phyloP scores from a whole-genome alignment of 1,140 invertebrate genomes.

The Laodelphax striatellus region DNA sequence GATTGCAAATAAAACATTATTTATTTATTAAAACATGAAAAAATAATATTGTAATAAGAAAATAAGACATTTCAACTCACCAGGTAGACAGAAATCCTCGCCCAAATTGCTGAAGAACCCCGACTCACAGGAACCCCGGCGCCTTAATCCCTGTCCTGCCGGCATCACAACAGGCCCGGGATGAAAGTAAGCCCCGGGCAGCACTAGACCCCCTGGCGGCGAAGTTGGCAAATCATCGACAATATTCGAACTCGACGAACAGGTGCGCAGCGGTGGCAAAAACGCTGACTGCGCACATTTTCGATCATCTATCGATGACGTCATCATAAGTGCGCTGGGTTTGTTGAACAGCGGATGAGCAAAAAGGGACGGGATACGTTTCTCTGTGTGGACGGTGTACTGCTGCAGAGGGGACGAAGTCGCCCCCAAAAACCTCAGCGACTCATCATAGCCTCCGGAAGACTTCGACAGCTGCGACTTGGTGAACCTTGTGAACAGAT shows the following conservation, averaged over 20 bases:
- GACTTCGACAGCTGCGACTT: conserved; percentile 6
- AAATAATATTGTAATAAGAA: too few relatives aligned
- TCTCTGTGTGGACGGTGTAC: not conserved
- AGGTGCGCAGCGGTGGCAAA: not conserved
- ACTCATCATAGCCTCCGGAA: conserved; percentile 3
- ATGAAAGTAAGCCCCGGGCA: not conserved
- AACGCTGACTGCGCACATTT: not conserved
- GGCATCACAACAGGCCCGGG: not conserved
- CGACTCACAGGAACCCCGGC: conserved; percentile 76
- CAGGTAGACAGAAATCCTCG: conserved; percentile 45
- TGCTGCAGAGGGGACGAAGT: too few relatives aligned
- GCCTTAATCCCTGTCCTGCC: conserved; percentile 29
- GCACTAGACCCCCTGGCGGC: not conserved
- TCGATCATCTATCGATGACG: not conserved
- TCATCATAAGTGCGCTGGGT: not conserved
- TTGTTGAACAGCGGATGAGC: conserved; percentile 37
- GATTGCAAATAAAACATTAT: too few relatives aligned
- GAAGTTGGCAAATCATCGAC: not conserved
- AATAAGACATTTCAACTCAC: too few relatives aligned
- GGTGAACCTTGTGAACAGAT: conserved; percentile 3
- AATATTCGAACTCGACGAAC: conserved; percentile 15
- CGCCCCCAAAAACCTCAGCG: not conserved
- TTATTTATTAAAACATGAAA: too few relatives aligned
- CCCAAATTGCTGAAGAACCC: conserved; percentile 78
- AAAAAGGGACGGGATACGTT: conserved; percentile 32